A percentile compares a stretch with the other conserved stretches of the same genome.
phyloP scores from a whole-genome alignment of 2,888 invertebrate genomes.

The Leptothorax acervorum region DNA sequence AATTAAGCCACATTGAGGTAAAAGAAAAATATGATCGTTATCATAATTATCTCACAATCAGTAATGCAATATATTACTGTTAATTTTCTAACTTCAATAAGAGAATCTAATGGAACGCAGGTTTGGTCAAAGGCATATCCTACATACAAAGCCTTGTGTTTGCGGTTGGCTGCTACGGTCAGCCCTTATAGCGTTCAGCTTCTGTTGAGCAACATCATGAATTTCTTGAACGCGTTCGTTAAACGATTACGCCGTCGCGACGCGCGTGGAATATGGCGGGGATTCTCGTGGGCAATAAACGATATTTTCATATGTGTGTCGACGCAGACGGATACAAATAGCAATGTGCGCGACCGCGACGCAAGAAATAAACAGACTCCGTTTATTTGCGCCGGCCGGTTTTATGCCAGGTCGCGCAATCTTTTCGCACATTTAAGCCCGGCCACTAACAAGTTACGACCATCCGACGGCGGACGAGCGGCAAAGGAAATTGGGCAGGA shows the following conservation, averaged over 20 bases:
- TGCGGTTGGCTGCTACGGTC: neutral
- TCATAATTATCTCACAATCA: neutral
- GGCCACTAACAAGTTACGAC: neutral
- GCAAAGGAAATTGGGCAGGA: slow-evolving; percentile 12
- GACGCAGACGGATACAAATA: slow-evolving; percentile 19
- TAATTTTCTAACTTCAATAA: slow-evolving; percentile 19
- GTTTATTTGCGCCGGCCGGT: slow-evolving; percentile 11
- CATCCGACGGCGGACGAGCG: neutral
- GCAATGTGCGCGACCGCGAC: neutral
- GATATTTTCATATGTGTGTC: slow-evolving; percentile 28
- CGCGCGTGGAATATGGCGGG: neutral
- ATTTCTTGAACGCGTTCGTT: slow-evolving; percentile 7
- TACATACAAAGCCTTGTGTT: neutral
- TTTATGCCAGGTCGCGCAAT: neutral
- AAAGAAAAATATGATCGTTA: neutral
- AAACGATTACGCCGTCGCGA: slow-evolving; percentile 19
- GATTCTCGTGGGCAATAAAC: neutral
- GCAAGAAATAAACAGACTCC: slow-evolving; percentile 6
- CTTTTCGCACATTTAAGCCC: neutral
- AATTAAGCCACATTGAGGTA: neutral
- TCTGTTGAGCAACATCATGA: neutral
- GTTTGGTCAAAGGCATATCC: neutral
- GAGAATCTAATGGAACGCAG: neutral
- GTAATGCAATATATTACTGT: neutral
- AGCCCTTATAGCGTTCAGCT: neutral